These are phyloP conservation scores for Corythaixoides concolor DNA, from an alignment of 2,113 vertebrate genomes.

Conservation along the genomic window DNA sequence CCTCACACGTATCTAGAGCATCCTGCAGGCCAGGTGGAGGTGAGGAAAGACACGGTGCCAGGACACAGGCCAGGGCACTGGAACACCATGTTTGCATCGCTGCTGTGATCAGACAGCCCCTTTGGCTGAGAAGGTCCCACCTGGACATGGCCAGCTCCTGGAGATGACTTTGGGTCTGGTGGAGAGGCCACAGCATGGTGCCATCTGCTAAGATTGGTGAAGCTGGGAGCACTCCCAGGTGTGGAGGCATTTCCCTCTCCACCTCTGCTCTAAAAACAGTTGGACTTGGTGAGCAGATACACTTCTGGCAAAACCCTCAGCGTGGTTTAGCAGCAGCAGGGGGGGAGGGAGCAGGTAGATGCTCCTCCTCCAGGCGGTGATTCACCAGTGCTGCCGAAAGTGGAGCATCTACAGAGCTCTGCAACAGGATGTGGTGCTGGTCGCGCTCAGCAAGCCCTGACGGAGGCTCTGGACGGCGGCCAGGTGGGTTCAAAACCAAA, in stretches of 20 bases:
- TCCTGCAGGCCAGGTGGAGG: no score
- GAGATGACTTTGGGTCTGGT: not conserved
- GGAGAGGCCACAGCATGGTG: not conserved
- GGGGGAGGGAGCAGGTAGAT: not conserved
- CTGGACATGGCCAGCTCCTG: not conserved
- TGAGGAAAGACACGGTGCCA: no score
- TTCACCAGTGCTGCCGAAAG: not conserved
- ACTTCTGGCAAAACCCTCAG: not conserved
- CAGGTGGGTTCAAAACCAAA: not conserved
- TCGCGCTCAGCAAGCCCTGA: not conserved
- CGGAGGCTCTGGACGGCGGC: fast-evolving
- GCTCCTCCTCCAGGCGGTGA: not conserved
- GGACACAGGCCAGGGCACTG: no score
- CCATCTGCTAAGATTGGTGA: not conserved
- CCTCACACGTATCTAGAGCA: no score
- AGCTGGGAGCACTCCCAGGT: not conserved
- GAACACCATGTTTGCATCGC: no score
- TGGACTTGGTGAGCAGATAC: not conserved
- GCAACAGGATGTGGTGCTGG: conserved; percentile 53
- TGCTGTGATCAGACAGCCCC: not conserved
- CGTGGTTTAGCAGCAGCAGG: not conserved
- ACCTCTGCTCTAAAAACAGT: not conserved
- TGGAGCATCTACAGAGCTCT: not conserved
- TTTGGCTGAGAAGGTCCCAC: not conserved
- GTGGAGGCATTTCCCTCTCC: not conserved